Evolutionary conservation across 2,797 vertebrate genomes (phyloP), one percentile per base, ranked within the genome.

Genomic region (Heteromormyrus szaboi): DNA sequence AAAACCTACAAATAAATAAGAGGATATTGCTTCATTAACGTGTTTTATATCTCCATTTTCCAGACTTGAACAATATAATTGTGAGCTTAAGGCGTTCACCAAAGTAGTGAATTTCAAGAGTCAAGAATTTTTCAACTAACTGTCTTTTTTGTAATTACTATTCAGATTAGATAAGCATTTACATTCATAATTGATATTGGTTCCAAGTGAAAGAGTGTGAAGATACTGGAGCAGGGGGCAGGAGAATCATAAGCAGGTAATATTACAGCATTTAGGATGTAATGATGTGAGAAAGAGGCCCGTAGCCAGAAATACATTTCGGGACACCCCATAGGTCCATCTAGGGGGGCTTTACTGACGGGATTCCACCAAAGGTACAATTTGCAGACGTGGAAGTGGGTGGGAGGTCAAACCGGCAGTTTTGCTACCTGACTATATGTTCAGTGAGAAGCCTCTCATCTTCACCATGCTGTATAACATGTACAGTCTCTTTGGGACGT

Each of bases 91-190:
- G 48, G 19, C 25, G 9, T 29, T 85, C 59, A 22, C 54, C 62
- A 33, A 76, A 86, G 33, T 7, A 44, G 41, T 86, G 62, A 86
- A 79, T 79, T 54, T 44, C 62, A 76, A 22, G 17, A 62, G 11
- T 29, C 29, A 86, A 46, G n/a, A 37, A 8, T 76, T 72, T 51
- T 48, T n/a, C 59, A n/a, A 89, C 54, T 46, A 50, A 44, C n/a
- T 14, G 5, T 29, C 59, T 68, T 51, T 11, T 25, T 68, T 29
- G 8, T 29, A 86, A 72, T 76, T 79, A 86, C 79, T 59, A 37
- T 50, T 8, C 9, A 17, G 62, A 81, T 85, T 44, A 88, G 81
- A 86, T 85, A 89, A 86, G 84, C 83, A 89, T 85, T 62, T 59
- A 53, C 44, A 65, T 84, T 22, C 19, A 53, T 89, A 53, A 89